phyloP scores from a whole-genome alignment of 2,888 invertebrate genomes.

The Polydrusus pterygomalis region DNA sequence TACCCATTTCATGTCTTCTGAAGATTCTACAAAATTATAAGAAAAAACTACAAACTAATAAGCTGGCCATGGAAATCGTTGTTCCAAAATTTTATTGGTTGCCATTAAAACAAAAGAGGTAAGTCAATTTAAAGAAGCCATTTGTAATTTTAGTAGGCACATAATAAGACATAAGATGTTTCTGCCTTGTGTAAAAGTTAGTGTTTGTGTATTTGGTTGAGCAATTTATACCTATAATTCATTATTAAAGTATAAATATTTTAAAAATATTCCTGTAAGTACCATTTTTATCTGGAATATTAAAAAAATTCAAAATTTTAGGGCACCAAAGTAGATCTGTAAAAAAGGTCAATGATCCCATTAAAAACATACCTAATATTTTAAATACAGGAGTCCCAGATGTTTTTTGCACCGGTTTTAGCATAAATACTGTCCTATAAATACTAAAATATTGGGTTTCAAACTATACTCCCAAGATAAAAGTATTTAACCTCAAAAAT shows the following conservation, averaged over 20 bases:
- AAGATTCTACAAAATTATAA: no score
- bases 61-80: no score
- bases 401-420: background rate
- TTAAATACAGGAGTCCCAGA: background rate
- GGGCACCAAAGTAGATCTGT: conserved; percentile 12
- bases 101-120: no score
- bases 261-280: background rate
- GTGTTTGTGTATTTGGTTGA: background rate
- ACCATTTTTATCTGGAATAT: no score
- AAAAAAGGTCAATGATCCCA: conserved; percentile 50
- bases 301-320: background rate
- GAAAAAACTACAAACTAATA: no score
- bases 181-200: no score
- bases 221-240: background rate
- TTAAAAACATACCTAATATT: background rate
- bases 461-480: conserved; percentile 32
- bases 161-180: no score
- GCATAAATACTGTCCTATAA: conserved; percentile 3
- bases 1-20: no score
- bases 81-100: no score
- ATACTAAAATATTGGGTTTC: conserved; percentile 38
- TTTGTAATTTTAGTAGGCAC: no score
- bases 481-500: conserved; percentile 46
- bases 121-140: no score
- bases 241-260: background rate